These are phyloP conservation scores for Erannis defoliaria DNA, from an alignment of 2,888 invertebrate species.

Conservation along the genomic window DNA sequence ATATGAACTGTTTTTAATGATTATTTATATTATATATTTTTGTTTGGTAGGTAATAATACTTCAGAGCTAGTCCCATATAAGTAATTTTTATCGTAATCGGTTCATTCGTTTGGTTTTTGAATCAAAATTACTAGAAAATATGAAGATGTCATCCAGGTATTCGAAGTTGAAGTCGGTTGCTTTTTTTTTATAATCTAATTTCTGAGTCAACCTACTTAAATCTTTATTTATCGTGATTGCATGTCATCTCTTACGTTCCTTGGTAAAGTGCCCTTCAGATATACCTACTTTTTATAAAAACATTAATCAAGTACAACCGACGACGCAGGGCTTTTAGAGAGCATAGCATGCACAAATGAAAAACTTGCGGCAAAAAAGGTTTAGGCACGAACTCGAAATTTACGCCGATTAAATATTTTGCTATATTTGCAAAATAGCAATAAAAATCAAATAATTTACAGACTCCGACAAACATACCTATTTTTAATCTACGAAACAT, in stretches of 20 bases:
- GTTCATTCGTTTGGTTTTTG: no score
- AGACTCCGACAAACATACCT: background rate
- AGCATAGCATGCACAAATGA: slow-evolving; percentile 20
- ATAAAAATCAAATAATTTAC: background rate
- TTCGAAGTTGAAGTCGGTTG: no score
- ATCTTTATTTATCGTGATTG: slow-evolving; percentile 6
- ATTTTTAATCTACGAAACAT: background rate
- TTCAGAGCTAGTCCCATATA: no score
- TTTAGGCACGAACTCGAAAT: slow-evolving; percentile 1
- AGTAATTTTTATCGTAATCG: no score
- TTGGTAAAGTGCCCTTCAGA: slow-evolving; percentile 20
- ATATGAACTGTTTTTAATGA: no score
- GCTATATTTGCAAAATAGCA: background rate
- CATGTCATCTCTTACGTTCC: slow-evolving; percentile 11
- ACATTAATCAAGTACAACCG: slow-evolving; percentile 20
- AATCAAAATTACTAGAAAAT: no score
- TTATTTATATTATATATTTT: no score
- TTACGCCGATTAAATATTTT: slow-evolving; percentile 7
- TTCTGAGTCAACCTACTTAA: background rate
- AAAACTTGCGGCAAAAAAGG: slow-evolving; percentile 5
- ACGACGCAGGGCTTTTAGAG: slow-evolving; percentile 23
- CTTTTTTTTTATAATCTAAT: no score
- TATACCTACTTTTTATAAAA: slow-evolving; percentile 6
- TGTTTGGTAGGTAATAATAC: no score
- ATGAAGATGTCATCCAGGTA: no score